Evolutionary conservation across 2,888 invertebrate genomes (phyloP).

Genomic region (Apamea sordens): DNA sequence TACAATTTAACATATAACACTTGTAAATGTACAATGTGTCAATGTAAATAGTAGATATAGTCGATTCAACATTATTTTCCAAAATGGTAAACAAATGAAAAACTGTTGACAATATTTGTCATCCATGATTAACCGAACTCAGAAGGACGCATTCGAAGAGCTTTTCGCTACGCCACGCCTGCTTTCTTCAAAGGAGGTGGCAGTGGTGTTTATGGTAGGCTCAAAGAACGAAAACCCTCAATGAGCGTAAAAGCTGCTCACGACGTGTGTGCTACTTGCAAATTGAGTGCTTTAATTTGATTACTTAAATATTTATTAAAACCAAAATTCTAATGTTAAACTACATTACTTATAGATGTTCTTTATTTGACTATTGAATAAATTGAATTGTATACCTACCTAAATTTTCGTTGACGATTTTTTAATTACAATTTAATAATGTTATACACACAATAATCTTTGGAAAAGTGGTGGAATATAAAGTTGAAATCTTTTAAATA

Average conservation of each 20-base stretch:
- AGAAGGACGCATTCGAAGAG: background rate
- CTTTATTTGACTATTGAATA: background rate
- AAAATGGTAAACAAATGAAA: slow-evolving; percentile 18
- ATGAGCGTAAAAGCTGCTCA: background rate
- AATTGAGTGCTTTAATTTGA: background rate
- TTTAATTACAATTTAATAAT: background rate
- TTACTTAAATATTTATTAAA: background rate
- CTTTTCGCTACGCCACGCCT: background rate
- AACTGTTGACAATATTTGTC: background rate
- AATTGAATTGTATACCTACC: background rate
- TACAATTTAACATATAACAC: background rate
- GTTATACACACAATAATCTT: background rate
- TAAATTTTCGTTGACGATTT: background rate
- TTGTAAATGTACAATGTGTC: no score
- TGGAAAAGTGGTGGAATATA: background rate
- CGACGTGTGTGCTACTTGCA: background rate
- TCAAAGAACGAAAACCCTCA: no score
- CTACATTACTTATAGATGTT: background rate
- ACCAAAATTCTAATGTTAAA: background rate
- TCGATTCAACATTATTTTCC: slow-evolving; percentile 1
- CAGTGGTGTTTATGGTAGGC: background rate
- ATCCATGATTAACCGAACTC: background rate
- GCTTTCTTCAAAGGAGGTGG: background rate
- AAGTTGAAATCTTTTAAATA: background rate
- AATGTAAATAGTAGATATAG: slow-evolving; percentile 8